Evolutionary conservation across 2,113 vertebrate genomes (phyloP), one percentile per base, ranked within the genome.

Genomic region (Indri indri): DNA sequence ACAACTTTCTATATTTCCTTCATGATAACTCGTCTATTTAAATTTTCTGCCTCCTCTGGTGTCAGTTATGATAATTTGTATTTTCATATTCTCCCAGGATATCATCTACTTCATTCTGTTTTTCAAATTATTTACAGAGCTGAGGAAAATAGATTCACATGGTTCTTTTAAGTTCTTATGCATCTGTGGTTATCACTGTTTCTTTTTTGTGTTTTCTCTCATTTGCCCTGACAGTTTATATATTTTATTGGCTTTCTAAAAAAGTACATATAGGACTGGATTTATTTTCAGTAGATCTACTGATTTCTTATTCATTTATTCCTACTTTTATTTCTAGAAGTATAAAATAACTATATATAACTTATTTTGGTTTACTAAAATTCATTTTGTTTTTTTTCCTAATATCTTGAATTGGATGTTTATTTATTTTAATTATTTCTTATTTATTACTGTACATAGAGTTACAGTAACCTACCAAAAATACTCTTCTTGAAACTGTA

Each of bases 321-420:
- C 40, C 22, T 47, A 68, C 16, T 93, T 91, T 91, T 79, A 73
- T 45, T n/a, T 84, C 54, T 52, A 73, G 10, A 40, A 59, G 32
- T 66, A 76, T 68, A 92, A 65, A 40, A n/a, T 59, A 34, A 80
- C 45, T 30, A 52, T 32, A 22, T 8, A 2, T 37, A 90, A 74
- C 20, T 85, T 92, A 90, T 34, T 90, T 66, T 59, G 23, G 25
- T 66, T 63, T 77, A n/a, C 37, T 85, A 79, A 80, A 27, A 66
- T 40, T 88, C 70, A 80, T 3, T 96, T 34, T 84, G 63, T n/a
- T 40, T 94, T 86, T 34, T 79, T 90, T 42, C 40, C 91, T 94
- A 73, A 10, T 74, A 66, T 40, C 37, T 30, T 59, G 20, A 89
- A 40, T 57, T 57, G 9, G 20, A 90, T 74, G 7, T 1, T 91